Base-by-base conservation (phyloP, 2,113 vertebrate species). In the Lepus timidus region DNA sequence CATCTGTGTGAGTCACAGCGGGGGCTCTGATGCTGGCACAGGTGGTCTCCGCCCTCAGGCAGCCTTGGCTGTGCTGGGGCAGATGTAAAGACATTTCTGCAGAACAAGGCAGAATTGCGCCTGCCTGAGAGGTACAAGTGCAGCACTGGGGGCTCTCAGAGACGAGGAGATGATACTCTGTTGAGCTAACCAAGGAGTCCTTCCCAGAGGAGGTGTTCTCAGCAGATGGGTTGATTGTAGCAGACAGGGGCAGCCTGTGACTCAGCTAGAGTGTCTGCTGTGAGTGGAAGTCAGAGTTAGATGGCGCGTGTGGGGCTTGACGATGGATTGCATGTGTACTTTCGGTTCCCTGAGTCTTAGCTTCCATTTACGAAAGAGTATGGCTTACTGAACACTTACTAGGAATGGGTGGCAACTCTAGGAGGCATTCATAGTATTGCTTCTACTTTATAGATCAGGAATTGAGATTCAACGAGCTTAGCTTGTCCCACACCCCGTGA, bases 361-460 rank as follows among this genome's bases (percentile, higher is more conserved):
- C 79, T 76, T 1, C 61, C 44, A 14, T 61, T 76, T 51, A 16
- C 16, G 10, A 74, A 39, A 14, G 13, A 76, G 62, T 33, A 64
- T 61, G 58, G 49, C 8, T n/a, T 33, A 10, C 1, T 9, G 33
- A 58, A 61, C n/a, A 8, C 19, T 68, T 64, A 14, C 11, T 19
- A 61, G 71, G 52, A 23, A 12, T 8, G 9, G 11, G 33, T 0
- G 2, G 61, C 0, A 1, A 5, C 27, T n/a, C 23, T n/a, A 0
- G 1, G 19, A 13, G 29, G 52, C 13, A 12, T 17, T 55, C 16
- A 19, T 14, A 70, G 58, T 51, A 0, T n/a, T 49, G 3, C 33
- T 64, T 90, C 65, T 65, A 0, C 52, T 88, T 62, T 84, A 85
- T 20, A 65, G 83, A 75, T 33, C 65, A 52, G n/a, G 39, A 74